Evolutionary conservation across 2,113 vertebrate genomes (phyloP).

Genomic region (Lampris incognitus): DNA sequence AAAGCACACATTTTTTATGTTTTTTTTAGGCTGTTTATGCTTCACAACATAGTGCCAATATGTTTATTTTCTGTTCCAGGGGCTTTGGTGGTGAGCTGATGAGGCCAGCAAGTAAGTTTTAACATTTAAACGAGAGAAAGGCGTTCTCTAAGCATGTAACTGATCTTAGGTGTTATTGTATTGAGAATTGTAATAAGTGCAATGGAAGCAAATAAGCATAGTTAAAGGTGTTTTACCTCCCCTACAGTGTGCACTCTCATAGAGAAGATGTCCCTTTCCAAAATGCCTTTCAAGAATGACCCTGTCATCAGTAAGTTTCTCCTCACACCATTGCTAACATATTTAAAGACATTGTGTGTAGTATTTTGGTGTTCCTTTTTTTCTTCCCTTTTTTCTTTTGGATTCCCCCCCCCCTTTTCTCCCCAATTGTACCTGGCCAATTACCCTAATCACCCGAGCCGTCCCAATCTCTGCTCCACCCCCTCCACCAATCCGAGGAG

Average conservation of each 20-base stretch:
- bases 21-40: neutral
- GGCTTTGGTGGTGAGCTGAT: constrained; percentile 94
- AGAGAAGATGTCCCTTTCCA: constrained; percentile 91
- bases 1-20: neutral
- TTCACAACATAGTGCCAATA: neutral
- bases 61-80: constrained; percentile 74
- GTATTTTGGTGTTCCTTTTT: too few species aligned
- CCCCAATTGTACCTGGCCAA: too few species aligned
- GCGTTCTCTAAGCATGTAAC: neutral
- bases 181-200: too few species aligned
- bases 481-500: too few species aligned
- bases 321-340: neutral
- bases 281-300: constrained; percentile 89
- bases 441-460: too few species aligned
- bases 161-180: neutral
- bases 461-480: too few species aligned
- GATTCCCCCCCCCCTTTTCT: too few species aligned
- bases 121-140: neutral
- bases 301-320: constrained; percentile 84
- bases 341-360: too few species aligned
- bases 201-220: neutral
- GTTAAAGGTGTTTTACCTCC: constrained; percentile 15
- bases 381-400: too few species aligned
- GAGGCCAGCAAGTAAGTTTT: constrained; percentile 88
- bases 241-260: constrained; percentile 89